These are phyloP conservation scores for Bufotes viridis DNA, from an alignment of 2,797 vertebrate species.

Conservation along the genomic window DNA sequence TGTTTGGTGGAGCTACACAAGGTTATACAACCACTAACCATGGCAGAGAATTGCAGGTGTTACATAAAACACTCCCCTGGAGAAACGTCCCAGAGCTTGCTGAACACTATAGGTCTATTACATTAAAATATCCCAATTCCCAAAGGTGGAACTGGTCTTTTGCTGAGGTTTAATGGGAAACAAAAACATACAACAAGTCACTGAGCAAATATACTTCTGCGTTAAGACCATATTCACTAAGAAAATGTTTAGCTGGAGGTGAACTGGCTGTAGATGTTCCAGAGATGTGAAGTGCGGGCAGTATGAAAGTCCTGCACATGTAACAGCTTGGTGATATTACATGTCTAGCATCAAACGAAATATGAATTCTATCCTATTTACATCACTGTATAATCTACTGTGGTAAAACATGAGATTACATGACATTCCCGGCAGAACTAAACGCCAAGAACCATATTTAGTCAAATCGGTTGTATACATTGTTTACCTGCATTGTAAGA, in stretches of 20 bases:
- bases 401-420: background rate
- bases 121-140: conserved; percentile 13
- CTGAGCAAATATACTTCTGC: conserved; percentile 30
- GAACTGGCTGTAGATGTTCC: conserved; percentile 20
- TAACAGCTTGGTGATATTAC: conserved; percentile 6
- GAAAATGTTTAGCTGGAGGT: conserved; percentile 27
- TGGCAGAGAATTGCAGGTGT: background rate
- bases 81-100: background rate
- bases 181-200: conserved; percentile 14
- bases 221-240: conserved; percentile 15
- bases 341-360: background rate
- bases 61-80: background rate
- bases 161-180: conserved; percentile 8
- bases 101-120: conserved; percentile 9
- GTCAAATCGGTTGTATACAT: background rate
- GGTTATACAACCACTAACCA: background rate
- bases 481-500: background rate
- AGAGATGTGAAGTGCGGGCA: background rate
- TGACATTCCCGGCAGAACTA: background rate
- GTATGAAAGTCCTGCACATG: conserved; percentile 6
- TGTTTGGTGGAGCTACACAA: background rate
- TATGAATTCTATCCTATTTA: conserved; percentile 5
- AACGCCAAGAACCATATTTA: background rate
- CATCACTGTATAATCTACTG: conserved; percentile 1
- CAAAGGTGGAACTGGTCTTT: background rate